phyloP scores from a whole-genome alignment of 2,888 invertebrate genomes.

The Leptopilina syphax region DNA sequence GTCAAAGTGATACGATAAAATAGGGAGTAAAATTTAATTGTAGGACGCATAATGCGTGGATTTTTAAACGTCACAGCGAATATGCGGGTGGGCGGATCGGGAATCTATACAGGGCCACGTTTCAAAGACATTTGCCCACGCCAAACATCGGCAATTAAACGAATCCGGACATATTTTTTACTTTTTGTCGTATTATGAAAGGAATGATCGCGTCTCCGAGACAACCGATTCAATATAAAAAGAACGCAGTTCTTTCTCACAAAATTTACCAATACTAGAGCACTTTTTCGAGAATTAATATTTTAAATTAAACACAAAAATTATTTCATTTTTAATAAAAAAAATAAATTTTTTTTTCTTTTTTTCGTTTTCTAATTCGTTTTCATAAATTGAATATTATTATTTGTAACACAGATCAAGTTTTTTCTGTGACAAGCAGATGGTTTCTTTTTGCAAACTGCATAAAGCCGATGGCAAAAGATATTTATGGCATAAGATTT shows the following conservation, averaged over 20 bases:
- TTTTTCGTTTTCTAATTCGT: too few species aligned
- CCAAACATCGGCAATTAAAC: slow-evolving; percentile 33
- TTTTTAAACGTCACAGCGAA: too few species aligned
- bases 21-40: too few species aligned
- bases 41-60: too few species aligned
- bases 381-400: not conserved
- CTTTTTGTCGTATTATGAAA: slow-evolving; percentile 33
- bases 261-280: too few species aligned
- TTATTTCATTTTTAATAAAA: too few species aligned
- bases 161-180: slow-evolving; percentile 13
- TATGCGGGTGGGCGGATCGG: slow-evolving; percentile 72
- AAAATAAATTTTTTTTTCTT: too few species aligned
- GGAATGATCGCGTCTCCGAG: not conserved
- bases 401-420: not conserved
- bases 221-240: not conserved
- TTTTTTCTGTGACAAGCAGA: slow-evolving; percentile 20
- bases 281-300: not conserved
- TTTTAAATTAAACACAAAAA: too few species aligned
- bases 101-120: slow-evolving; percentile 51
- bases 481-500: too few species aligned
- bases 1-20: too few species aligned
- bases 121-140: slow-evolving; percentile 20
- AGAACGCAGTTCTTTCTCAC: slow-evolving; percentile 23
- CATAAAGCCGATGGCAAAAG: slow-evolving; percentile 1
- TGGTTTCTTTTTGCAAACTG: slow-evolving; percentile 19